Evolutionary conservation across 2,888 invertebrate species (phyloP), one percentile per base, ranked within the genome.

Genomic region (Andrena bucephala): DNA sequence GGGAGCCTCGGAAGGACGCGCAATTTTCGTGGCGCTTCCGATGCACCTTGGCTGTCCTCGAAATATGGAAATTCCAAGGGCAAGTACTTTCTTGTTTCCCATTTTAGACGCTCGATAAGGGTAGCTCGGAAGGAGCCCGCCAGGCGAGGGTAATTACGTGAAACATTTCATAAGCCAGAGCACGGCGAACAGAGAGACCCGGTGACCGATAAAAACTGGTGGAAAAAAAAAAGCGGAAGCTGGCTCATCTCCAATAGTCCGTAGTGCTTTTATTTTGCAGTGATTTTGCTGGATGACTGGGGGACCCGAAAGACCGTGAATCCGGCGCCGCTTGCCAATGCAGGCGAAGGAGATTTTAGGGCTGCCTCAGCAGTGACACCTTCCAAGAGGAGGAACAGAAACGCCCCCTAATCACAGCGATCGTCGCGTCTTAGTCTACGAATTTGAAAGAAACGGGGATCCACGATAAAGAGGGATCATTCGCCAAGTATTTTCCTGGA

Each of bases 11-110:
- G 54, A 84, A 77, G 67, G 67, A 71, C 67, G 33, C 24, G 71
- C 69, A 80, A 85, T 88, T 85, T 85, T 83, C 82, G 50, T 76
- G 70, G 69, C 60, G 81, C 84, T 81, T 69, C 42, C 63, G 65
- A 59, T 76, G 69, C 75, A 42, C 48, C 60, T 31, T 59, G 67
- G 16, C 57, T 33, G 62, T 60, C 85, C 77, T 77, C 74, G 81
- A 71, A 66, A 62, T 86, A 89, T 85, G 86, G 82, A 87, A 89
- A 89, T 87, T 72, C 66, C 87, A 89, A 89, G 86, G 89, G 50
- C 82, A 48, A 57, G 10, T 60, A 65, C 31, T 81, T 84, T 73
- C 80, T 81, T 86, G 78, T 84, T 86, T 63, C 62, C 71, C 66
- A 69, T 75, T 82, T 80, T 52, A 52, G 65, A 6, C 60, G 79